Base-by-base conservation (phyloP, 2,888 invertebrate genomes). In the Calliphora vomitoria region DNA sequence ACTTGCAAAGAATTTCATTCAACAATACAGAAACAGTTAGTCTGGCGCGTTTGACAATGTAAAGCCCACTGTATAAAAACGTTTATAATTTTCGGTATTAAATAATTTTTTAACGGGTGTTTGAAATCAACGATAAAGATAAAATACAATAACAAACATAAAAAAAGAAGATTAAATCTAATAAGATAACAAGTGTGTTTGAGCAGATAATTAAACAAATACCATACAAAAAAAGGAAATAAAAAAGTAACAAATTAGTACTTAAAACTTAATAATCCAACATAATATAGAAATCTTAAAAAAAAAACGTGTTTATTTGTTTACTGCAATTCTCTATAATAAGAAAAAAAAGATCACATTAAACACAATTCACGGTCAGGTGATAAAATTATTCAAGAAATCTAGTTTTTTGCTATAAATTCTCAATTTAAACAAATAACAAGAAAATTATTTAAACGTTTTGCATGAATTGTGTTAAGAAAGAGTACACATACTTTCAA, bases 1-100 rank as follows among this genome's bases (percentile, higher is more conserved):
- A 75, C 85, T 74, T 85, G 79, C 62, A 79, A 74, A 79, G 82
- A 82, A 87, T 79, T 79, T 85, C 64, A 85, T 87, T 85, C 74
- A 79, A 69, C 69, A 82, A 66, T 58, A 82, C 15, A 60, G n/a
- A 47, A 87, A 79, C 85, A 87, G 82, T 85, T 64, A 68, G 78
- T 85, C 82, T 71, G 82, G 82, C 79, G 85, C 82, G 87, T 71
- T 87, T 85, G 69, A 62, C 53, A 15, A 25, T 35, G 81, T 44
- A 81, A 44, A 82, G 55, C 25, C 64, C 58, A 62, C 41, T 41
- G 47, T 47, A 11, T 35, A 25, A 1, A n/a, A 66, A 85, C 50
- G 41, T 68, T 68, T 62, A 41, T 55, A 60, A 18, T n/a, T 62
- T 82, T 6, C 31, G 35, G 1, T 11, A n/a, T 41, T 64, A 18